Base-by-base conservation (phyloP, 2,888 invertebrate genomes). In the Dasysyrphus albostriatus region DNA sequence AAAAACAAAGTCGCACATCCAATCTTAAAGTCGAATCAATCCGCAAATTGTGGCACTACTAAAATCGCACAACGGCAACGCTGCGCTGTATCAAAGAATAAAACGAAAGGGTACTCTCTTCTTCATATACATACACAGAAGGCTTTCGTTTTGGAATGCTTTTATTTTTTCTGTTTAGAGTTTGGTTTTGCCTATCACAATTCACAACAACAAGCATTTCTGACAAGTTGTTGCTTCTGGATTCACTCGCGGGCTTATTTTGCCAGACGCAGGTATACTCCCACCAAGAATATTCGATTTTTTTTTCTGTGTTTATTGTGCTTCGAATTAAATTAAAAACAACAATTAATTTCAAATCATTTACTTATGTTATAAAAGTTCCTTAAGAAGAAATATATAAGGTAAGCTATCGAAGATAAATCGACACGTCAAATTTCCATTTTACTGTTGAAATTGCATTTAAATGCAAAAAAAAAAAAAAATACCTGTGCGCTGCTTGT, bases 171-270 rank as follows among this genome's bases (percentile, higher is more conserved):
- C 12, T 10, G 0, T 24, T 63, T n/a, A 16, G 12, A 24, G 5
- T 37, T 19, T 10, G 9, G 5, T 34, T 44, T 39, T 16, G 6
- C 5, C 16, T 19, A 54, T n/a, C 16, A 44, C n/a, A 32, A 47
- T n/a, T n/a, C 16, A 44, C n/a, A 32, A 47, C 32, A 42, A 69
- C 37, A 69, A 54, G 39, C 51, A 19, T 51, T 44, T 67, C 56
- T 73, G 61, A 75, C 63, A 82, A 77, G 61, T 85, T 85, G 85
- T 82, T 85, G 82, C 73, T 82, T 78, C 85, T 77, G 24, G 24
- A 3, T 12, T 9, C 14, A 24, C 42, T 61, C 24, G 61, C 24
- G 39, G 54, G 54, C 16, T 73, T 63, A 63, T 82, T 54, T 29
- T 54, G 14, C 1, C 54, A 32, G 29, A 54, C 29, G 29, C 54